Percentiles rank a stretch among this genome's conserved stretches.
phyloP scores from a whole-genome alignment of 2,797 vertebrate genomes.

The Neoniphon sammara region DNA sequence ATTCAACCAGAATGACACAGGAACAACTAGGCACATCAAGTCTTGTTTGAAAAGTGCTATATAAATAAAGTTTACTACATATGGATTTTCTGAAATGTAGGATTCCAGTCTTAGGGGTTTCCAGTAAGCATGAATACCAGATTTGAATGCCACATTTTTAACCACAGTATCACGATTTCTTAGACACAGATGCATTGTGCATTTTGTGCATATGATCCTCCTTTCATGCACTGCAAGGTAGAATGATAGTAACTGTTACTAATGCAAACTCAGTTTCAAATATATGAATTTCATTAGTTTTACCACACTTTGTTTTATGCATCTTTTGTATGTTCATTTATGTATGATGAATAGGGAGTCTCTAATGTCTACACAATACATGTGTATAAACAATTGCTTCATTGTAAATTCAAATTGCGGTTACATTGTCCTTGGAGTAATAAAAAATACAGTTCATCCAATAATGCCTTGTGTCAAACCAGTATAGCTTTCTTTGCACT shows the following conservation, averaged over 20 bases:
- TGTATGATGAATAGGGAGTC: slow-evolving; percentile 13
- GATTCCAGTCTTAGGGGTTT: no score
- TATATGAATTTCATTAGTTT: neutral
- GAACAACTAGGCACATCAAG: no score
- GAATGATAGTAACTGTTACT: no score
- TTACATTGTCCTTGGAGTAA: slow-evolving; percentile 8
- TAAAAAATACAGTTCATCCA: slow-evolving; percentile 23
- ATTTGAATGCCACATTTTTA: no score
- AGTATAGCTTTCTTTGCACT: neutral
- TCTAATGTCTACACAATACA: neutral
- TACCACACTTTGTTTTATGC: neutral
- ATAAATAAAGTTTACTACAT: no score
- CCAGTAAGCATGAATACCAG: no score
- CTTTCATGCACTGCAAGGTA: no score
- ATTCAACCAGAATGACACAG: no score
- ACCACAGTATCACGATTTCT: neutral
- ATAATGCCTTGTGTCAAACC: slow-evolving; percentile 15
- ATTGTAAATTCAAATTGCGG: slow-evolving; percentile 37
- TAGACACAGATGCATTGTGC: neutral
- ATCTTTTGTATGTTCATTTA: slow-evolving; percentile 25
- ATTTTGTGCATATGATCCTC: no score
- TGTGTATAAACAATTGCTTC: slow-evolving; percentile 9
- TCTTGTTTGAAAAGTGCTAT: no score
- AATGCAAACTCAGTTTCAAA: no score
- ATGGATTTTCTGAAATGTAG: no score